phyloP scores from a whole-genome alignment of 2,113 vertebrate genomes.

The Brachionichthys hirsutus region DNA sequence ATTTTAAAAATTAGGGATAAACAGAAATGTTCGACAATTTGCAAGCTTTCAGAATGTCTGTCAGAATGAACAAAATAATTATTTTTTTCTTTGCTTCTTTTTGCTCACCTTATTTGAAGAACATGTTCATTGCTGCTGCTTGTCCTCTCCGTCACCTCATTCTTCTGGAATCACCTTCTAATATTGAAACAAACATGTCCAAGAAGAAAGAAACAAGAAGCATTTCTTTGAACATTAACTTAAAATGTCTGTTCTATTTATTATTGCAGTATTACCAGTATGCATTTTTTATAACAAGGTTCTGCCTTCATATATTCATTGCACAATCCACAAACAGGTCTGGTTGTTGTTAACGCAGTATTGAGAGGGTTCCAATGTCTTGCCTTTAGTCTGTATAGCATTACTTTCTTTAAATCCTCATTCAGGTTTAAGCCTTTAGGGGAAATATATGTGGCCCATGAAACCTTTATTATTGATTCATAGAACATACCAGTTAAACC shows the following conservation, averaged over 20 bases:
- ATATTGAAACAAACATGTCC: background rate
- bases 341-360: background rate
- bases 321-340: constrained; percentile 6
- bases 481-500: constrained; percentile 7
- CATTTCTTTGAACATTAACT: background rate
- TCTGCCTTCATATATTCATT: background rate
- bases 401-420: constrained; percentile 15
- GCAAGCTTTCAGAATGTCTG: background rate
- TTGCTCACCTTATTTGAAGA: constrained; percentile 2
- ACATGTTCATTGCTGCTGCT: constrained; percentile 8
- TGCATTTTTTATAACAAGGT: background rate
- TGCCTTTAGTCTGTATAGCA: constrained; percentile 9
- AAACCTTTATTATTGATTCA: constrained; percentile 46
- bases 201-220: constrained; percentile 4
- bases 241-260: background rate
- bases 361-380: constrained; percentile 7
- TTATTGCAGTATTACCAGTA: constrained; percentile 1
- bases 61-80: background rate
- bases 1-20: no score
- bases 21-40: no score
- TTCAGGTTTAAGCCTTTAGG: constrained; percentile 21
- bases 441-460: constrained; percentile 39
- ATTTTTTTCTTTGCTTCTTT: constrained; percentile 2
- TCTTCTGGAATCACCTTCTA: background rate
- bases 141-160: background rate